phyloP scores from a whole-genome alignment of 1,140 invertebrate genomes.

The Habropoda laboriosa region DNA sequence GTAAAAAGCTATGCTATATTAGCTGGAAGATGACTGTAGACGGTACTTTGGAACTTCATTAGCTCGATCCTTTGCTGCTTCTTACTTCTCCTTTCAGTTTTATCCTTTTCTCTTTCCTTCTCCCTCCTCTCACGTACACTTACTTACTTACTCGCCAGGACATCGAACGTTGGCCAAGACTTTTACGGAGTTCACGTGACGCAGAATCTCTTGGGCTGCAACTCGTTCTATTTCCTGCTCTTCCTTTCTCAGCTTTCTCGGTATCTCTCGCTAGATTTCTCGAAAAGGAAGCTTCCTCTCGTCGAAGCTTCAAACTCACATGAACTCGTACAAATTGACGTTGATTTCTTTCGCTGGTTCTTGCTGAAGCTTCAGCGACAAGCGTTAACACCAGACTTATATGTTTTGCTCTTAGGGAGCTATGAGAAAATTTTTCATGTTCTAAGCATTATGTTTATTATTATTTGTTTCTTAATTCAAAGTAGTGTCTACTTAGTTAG shows the following conservation, averaged over 20 bases:
- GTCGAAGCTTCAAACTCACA: conserved; percentile 11
- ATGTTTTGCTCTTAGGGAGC: no score
- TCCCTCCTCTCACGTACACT: no score
- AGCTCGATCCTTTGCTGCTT: not conserved
- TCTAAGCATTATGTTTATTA: no score
- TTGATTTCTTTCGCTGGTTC: no score
- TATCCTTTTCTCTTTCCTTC: not conserved
- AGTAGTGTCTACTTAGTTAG: no score
- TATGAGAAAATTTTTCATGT: no score
- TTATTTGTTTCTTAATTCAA: no score
- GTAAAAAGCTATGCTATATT: not conserved
- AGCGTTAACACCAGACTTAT: no score
- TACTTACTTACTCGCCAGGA: not conserved
- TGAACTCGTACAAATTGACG: no score
- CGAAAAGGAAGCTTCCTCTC: conserved; percentile 18
- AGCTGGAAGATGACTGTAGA: not conserved
- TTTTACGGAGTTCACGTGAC: not conserved
- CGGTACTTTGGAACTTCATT: not conserved
- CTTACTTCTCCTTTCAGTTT: no score
- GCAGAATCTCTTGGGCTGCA: not conserved
- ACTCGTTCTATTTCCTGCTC: conserved; percentile 27
- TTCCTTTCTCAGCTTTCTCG: conserved; percentile 6
- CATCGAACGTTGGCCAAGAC: not conserved
- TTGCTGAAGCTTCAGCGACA: no score
- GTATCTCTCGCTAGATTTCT: conserved; percentile 2